A percentile compares a stretch with the other conserved stretches of the same genome.
Evolutionary conservation across 2,888 invertebrate genomes (phyloP).

Genomic region (Rapana venosa): DNA sequence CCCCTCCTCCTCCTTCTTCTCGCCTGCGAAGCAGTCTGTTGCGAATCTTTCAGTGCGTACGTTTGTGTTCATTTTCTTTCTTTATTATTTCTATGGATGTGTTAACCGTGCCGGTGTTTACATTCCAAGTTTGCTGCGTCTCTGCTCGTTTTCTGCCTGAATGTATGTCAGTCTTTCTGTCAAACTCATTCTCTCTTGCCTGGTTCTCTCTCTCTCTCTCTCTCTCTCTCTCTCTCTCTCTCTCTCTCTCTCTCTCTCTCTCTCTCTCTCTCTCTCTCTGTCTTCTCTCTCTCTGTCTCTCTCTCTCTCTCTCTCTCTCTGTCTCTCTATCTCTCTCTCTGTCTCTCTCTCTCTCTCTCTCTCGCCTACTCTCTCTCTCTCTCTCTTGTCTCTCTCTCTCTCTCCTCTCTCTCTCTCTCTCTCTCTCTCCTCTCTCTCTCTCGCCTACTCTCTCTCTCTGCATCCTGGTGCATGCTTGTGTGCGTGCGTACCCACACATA

Average conservation of each 20-base stretch:
- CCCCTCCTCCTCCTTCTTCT: too few relatives aligned
- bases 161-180: too few relatives aligned
- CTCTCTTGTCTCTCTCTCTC: not conserved
- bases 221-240: not conserved
- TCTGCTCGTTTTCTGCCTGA: too few relatives aligned
- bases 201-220: not conserved
- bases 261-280: not conserved
- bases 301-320: not conserved
- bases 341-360: slow-evolving; percentile 1
- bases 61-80: too few relatives aligned
- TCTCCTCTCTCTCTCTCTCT: not conserved
- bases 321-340: not conserved
- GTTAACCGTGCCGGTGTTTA: too few relatives aligned
- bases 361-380: not conserved
- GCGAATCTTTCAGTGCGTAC: too few relatives aligned
- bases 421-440: not conserved
- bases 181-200: too few relatives aligned
- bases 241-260: not conserved
- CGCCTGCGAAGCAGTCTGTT: too few relatives aligned
- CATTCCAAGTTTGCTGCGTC: too few relatives aligned
- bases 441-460: not conserved
- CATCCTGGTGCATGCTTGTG: not conserved
- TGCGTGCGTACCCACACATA: slow-evolving; percentile 2
- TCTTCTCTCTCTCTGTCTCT: not conserved
- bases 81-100: too few relatives aligned